These are phyloP conservation scores for Melopsittacus undulatus DNA, from an alignment of 2,797 vertebrate genomes.

Conservation along the genomic window DNA sequence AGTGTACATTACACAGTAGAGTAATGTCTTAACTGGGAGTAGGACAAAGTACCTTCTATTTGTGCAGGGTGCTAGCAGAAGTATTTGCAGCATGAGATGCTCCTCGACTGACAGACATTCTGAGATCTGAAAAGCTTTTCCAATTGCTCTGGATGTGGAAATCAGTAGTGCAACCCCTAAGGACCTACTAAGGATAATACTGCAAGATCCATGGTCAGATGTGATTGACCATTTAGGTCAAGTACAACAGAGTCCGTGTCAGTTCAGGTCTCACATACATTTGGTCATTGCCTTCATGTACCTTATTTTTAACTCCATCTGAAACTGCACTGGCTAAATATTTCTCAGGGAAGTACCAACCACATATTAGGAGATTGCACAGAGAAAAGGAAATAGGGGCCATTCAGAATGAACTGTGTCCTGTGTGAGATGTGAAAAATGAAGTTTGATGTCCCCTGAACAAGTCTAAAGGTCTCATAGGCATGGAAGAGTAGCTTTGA, in stretches of 20 bases:
- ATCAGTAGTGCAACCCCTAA: not conserved
- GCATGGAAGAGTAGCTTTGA: rapidly evolving
- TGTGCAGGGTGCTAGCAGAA: not conserved
- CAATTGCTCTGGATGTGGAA: not conserved
- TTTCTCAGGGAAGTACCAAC: not conserved
- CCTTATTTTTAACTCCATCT: not conserved
- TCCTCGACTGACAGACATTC: not conserved
- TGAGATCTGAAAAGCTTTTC: not conserved
- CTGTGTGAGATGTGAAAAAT: not conserved
- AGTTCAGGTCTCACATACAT: not conserved
- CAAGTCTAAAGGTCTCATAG: not conserved
- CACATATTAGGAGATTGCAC: not conserved
- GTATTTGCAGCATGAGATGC: not conserved
- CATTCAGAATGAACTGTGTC: not conserved
- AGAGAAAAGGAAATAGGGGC: not conserved
- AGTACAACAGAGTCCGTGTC: not conserved
- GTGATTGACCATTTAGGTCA: not conserved
- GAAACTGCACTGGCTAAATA: not conserved
- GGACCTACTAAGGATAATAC: not conserved
- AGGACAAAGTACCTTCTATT: not conserved
- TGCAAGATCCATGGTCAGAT: not conserved
- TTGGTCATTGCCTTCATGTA: not conserved
- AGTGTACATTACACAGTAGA: not conserved
- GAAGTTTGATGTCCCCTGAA: not conserved
- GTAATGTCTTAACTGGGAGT: not conserved